A percentile compares a stretch with the other conserved stretches of the same genome.
Conservation (phyloP, 2,113 vertebrate species). For the Sylvilagus bachmani region DNA sequence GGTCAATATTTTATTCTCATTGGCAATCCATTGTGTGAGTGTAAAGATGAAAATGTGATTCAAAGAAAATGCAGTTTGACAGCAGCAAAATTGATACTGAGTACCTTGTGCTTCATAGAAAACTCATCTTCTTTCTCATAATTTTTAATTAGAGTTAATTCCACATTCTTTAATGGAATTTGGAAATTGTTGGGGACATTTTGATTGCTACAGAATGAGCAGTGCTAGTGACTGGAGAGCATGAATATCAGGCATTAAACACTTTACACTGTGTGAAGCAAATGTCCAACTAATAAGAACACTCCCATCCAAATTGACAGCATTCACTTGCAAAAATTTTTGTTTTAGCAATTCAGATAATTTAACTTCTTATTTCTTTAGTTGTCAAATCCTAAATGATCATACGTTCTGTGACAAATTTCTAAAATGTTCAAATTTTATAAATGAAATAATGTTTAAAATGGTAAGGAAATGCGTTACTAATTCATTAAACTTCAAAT, state of each 20-base stretch:
- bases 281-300: neutral
- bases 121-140: neutral
- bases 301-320: neutral
- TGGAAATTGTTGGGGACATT: neutral
- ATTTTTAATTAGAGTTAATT: neutral
- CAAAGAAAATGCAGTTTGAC: conserved; percentile 28
- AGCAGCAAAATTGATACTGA: neutral
- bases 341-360: neutral
- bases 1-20: conserved; percentile 35
- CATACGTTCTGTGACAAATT: neutral
- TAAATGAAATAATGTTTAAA: neutral
- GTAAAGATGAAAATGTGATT: neutral
- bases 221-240: neutral
- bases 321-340: neutral
- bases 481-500: neutral
- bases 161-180: neutral
- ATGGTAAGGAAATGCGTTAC: neutral
- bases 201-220: neutral
- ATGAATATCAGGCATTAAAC: neutral
- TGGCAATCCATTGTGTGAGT: neutral
- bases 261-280: neutral
- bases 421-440: neutral
- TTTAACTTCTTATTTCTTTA: neutral
- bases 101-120: neutral
- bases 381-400: neutral